A percentile compares a stretch with the other conserved stretches of the same genome.
phyloP scores from a whole-genome alignment of 2,113 vertebrate genomes.

The Quiscalus mexicanus region DNA sequence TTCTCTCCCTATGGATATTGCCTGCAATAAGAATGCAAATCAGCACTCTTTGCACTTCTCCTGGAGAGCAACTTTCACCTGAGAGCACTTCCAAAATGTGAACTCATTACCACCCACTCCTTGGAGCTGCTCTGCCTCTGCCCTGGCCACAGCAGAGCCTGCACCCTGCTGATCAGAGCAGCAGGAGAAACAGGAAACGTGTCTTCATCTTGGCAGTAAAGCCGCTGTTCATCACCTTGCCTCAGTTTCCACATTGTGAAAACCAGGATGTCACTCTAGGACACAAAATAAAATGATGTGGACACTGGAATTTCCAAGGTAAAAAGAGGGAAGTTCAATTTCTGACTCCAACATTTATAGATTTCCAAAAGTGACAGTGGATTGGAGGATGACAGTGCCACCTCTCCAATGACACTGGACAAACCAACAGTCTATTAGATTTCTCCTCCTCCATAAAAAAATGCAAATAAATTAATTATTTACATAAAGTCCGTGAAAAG shows the following conservation, averaged over 20 bases:
- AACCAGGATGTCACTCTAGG: neutral
- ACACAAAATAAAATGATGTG: too few relatives aligned
- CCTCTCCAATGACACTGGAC: too few relatives aligned
- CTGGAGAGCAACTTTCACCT: conserved; percentile 60
- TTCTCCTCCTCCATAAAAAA: too few relatives aligned
- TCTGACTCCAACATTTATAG: too few relatives aligned
- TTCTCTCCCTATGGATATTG: conserved; percentile 68
- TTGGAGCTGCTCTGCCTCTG: neutral
- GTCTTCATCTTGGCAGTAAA: neutral
- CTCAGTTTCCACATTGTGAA: rapidly evolving
- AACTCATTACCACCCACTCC: conserved; percentile 28
- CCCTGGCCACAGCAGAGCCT: neutral
- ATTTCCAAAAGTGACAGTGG: too few relatives aligned
- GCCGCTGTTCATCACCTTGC: rapidly evolving
- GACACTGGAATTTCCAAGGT: too few relatives aligned
- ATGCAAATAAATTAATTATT: too few relatives aligned
- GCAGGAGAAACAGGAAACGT: neutral
- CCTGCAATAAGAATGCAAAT: conserved; percentile 73
- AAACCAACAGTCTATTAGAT: too few relatives aligned
- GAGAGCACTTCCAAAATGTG: conserved; percentile 35
- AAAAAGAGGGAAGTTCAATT: too few relatives aligned
- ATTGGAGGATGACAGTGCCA: too few relatives aligned
- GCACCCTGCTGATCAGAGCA: neutral
- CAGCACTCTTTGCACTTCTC: conserved; percentile 51
- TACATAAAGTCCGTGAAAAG: too few relatives aligned